A percentile compares a stretch with the other conserved stretches of the same genome.
Conservation (phyloP, 2,888 invertebrate species). For the Melolontha melolontha region DNA sequence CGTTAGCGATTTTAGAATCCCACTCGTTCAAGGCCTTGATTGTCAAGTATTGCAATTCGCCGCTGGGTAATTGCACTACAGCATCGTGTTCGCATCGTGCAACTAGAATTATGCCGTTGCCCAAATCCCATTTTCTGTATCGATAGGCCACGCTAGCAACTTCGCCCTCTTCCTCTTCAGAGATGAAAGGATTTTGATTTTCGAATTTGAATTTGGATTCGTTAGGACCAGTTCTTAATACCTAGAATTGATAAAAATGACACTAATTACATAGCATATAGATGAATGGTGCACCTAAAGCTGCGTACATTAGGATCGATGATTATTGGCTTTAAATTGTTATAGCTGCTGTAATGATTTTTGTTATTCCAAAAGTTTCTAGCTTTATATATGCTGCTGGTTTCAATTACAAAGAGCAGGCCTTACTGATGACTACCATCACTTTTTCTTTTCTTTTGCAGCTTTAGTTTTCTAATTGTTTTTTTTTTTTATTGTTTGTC, state of each 20-base stretch:
- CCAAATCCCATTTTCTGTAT: constrained; percentile 97
- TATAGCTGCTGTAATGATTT: too few species aligned
- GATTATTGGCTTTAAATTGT: too few species aligned
- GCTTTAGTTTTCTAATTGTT: too few species aligned
- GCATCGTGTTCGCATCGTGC: constrained; percentile 98
- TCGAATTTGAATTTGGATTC: constrained; percentile 91
- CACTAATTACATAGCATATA: not conserved
- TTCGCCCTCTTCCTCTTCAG: constrained; percentile 92
- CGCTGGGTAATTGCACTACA: constrained; percentile 86
- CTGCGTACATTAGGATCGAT: too few species aligned
- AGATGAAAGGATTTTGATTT: constrained; percentile 92
- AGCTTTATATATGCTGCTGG: too few species aligned
- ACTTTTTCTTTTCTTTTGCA: too few species aligned
- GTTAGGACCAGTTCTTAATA: constrained; percentile 73
- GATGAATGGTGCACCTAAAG: too few species aligned
- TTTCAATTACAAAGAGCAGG: too few species aligned
- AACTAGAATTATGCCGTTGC: constrained; percentile 90
- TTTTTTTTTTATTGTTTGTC: too few species aligned
- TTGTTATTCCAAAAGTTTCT: too few species aligned
- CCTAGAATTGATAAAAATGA: constrained; percentile 48
- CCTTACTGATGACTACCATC: too few species aligned
- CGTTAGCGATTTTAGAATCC: constrained; percentile 96
- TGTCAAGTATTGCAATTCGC: constrained; percentile 91
- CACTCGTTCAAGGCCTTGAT: constrained; percentile 99
- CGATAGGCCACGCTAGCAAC: constrained; percentile 96